Conservation (phyloP, 2,888 invertebrate genomes). For the Caenorhabditis afra region DNA sequence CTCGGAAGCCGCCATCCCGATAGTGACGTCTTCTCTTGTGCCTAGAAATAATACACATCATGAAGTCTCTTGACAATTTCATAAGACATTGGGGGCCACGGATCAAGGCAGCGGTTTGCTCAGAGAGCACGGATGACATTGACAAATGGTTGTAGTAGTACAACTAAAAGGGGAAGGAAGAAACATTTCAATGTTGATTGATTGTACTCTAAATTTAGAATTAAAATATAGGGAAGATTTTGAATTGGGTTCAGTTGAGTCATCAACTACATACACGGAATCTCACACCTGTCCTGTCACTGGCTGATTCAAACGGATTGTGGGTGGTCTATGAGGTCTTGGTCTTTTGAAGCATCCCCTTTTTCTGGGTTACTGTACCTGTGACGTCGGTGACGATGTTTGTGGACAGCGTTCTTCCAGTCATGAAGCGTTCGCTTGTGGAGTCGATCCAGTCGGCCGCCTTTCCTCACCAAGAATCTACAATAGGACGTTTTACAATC, state of each 20-base stretch:
- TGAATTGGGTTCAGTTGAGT: no score
- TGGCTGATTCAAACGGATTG: no score
- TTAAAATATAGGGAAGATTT: background rate
- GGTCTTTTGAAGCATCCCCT: background rate
- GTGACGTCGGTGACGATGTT: constrained; percentile 61
- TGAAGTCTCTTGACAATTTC: constrained; percentile 57
- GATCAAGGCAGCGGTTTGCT: constrained; percentile 10
- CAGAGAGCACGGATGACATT: constrained; percentile 30
- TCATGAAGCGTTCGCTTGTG: constrained; percentile 66
- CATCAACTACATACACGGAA: no score
- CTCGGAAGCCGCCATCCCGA: constrained; percentile 62
- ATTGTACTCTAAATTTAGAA: constrained; percentile 8
- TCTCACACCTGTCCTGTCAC: no score
- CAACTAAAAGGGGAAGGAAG: constrained; percentile 7
- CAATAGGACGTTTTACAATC: constrained; percentile 54
- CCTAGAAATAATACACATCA: constrained; percentile 46
- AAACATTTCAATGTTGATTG: constrained; percentile 3
- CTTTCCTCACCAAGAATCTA: constrained; percentile 67
- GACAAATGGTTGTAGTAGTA: constrained; percentile 41
- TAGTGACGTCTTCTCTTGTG: constrained; percentile 65
- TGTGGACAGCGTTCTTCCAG: constrained; percentile 65
- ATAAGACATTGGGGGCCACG: background rate
- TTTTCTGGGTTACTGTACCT: constrained; percentile 58
- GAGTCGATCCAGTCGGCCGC: constrained; percentile 66
- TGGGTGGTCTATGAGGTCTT: no score